Evolutionary conservation across 2,113 vertebrate species (phyloP).

Genomic region (Panurus biarmicus): DNA sequence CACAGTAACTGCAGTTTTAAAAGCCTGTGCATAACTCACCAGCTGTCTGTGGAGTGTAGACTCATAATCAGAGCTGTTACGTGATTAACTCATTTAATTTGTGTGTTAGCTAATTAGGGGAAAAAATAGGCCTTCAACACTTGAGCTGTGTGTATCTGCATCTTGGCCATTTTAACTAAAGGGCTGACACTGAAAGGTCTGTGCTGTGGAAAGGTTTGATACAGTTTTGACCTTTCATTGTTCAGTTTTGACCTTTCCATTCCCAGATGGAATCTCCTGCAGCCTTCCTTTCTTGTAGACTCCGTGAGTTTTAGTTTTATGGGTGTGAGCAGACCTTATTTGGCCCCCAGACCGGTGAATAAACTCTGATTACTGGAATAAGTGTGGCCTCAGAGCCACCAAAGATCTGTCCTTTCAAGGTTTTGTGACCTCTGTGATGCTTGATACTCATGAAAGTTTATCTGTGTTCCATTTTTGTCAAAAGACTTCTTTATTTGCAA

Average conservation of each 20-base stretch:
- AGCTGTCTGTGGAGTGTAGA: not conserved
- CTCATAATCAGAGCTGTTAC: not conserved
- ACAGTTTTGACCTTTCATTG: not conserved
- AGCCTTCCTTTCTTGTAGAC: not conserved
- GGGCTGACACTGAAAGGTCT: not conserved
- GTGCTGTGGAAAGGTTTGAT: not conserved
- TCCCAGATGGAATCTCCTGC: not conserved
- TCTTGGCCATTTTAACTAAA: not conserved
- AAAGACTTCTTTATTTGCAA: not conserved
- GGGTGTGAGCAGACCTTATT: not conserved
- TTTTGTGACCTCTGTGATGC: not conserved
- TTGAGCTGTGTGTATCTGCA: not conserved
- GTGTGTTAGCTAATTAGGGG: not conserved
- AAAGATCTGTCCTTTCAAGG: not conserved
- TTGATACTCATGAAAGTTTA: not conserved
- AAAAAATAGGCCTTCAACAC: not conserved
- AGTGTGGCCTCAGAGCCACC: not conserved
- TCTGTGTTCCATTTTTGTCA: not conserved
- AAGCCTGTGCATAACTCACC: not conserved
- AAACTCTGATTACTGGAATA: not conserved
- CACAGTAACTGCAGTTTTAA: not conserved
- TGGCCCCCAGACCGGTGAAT: not conserved
- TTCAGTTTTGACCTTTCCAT: not conserved
- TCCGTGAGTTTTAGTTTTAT: not conserved
- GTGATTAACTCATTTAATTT: not conserved